These are phyloP conservation scores for Loris lydekkerianus DNA, from an alignment of 2,797 vertebrate genomes.

Conservation along the genomic window DNA sequence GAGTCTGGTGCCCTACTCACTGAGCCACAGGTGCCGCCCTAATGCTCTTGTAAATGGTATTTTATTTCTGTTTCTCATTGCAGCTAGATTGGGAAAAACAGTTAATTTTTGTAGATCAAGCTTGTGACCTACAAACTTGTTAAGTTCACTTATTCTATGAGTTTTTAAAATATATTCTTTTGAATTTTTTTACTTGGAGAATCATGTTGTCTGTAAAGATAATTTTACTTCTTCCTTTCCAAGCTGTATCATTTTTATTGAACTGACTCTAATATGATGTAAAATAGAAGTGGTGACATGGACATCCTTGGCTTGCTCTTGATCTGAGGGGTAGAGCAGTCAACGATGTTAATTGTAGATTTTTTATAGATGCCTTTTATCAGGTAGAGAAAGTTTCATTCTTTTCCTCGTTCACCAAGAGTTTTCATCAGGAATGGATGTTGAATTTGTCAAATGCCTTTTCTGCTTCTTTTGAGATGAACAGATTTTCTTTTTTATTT, in stretches of 20 bases:
- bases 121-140: not conserved
- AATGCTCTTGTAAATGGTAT: slow-evolving; percentile 17
- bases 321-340: not conserved
- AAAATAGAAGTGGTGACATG: slow-evolving; percentile 38
- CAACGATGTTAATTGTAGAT: not conserved
- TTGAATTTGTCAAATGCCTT: not conserved
- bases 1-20: too few species aligned
- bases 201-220: not conserved
- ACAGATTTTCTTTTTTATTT: not conserved
- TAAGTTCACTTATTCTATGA: not conserved
- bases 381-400: slow-evolving; percentile 33
- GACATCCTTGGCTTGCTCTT: slow-evolving; percentile 22
- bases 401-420: not conserved
- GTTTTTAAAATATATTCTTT: not conserved
- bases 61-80: not conserved
- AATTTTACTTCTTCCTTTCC: slow-evolving; percentile 8
- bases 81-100: slow-evolving; percentile 16
- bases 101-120: slow-evolving; percentile 1
- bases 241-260: not conserved
- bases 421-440: slow-evolving; percentile 24
- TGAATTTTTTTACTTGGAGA: not conserved
- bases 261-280: not conserved
- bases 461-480: slow-evolving; percentile 4
- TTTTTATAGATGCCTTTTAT: slow-evolving; percentile 8
- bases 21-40: not conserved